A percentile compares a stretch with the other conserved stretches of the same genome.
These are phyloP conservation scores for Caenorhabditis japonica DNA, from an alignment of 2,888 invertebrate genomes.

Conservation along the genomic window DNA sequence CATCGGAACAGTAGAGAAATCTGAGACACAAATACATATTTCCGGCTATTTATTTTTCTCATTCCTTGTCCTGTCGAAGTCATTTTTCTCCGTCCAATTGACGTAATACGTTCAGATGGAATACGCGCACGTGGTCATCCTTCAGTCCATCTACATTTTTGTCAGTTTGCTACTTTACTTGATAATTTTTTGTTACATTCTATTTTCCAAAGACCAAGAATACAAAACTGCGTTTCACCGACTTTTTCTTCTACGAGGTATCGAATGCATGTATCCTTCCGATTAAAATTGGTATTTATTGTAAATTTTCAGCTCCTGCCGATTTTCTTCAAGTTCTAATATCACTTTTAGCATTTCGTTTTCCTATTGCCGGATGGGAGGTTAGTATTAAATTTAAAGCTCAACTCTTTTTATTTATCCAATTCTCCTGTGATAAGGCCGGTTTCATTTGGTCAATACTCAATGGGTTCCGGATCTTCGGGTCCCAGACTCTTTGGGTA, in stretches of 20 bases:
- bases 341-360: constrained; percentile 55
- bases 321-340: constrained; percentile 55
- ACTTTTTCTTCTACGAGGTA: constrained; percentile 55
- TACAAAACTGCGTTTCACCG: constrained; percentile 58
- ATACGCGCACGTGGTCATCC: constrained; percentile 18
- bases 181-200: constrained; percentile 46
- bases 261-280: background rate
- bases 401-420: too few species aligned
- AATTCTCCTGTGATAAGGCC: too few species aligned
- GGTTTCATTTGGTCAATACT: too few species aligned
- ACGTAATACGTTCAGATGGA: constrained; percentile 30
- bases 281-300: background rate
- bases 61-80: background rate
- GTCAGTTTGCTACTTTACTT: constrained; percentile 52
- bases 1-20: constrained; percentile 39
- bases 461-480: too few species aligned
- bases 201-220: constrained; percentile 47
- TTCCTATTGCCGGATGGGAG: constrained; percentile 58
- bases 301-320: constrained; percentile 59
- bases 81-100: background rate
- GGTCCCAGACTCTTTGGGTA: too few species aligned
- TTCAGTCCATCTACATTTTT: constrained; percentile 51
- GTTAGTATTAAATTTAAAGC: too few species aligned
- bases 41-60: constrained; percentile 7
- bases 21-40: constrained; percentile 15